A percentile compares a stretch with the other conserved stretches of the same genome.
Conservation (phyloP, 2,888 invertebrate species). For the Troides oblongomaculatus region DNA sequence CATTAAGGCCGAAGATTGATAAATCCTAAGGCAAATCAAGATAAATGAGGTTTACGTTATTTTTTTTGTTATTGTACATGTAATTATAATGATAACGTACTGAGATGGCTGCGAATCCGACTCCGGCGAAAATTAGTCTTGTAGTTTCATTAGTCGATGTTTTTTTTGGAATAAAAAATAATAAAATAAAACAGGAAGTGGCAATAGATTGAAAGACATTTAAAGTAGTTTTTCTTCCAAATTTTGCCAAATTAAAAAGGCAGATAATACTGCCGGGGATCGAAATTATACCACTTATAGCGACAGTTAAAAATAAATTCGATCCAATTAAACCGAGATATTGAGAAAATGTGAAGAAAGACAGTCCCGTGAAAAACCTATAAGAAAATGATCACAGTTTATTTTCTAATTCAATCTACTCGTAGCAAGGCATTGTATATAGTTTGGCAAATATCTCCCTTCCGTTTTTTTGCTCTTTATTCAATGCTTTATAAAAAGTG, state of each 20-base stretch:
- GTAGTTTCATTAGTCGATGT: slow-evolving; percentile 73
- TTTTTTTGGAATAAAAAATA: slow-evolving; percentile 72
- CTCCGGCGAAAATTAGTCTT: slow-evolving; percentile 78
- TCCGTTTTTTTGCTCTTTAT: too few relatives aligned
- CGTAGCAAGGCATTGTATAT: neutral
- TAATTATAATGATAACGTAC: slow-evolving; percentile 61
- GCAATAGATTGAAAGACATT: slow-evolving; percentile 65
- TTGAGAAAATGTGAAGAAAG: slow-evolving; percentile 81
- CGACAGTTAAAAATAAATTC: slow-evolving; percentile 77
- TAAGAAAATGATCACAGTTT: slow-evolving; percentile 31
- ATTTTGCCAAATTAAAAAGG: slow-evolving; percentile 67
- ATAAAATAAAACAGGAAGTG: slow-evolving; percentile 70
- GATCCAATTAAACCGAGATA: slow-evolving; percentile 77
- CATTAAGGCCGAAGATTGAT: too few relatives aligned
- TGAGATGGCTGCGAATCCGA: slow-evolving; percentile 83
- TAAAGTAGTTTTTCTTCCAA: slow-evolving; percentile 71
- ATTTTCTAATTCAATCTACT: too few relatives aligned
- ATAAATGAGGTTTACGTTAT: neutral
- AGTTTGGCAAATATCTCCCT: too few relatives aligned
- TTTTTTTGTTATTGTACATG: neutral
- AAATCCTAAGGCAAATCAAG: too few relatives aligned
- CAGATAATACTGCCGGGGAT: slow-evolving; percentile 77
- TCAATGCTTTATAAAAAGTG: too few relatives aligned
- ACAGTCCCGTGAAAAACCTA: slow-evolving; percentile 80
- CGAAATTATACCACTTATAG: slow-evolving; percentile 76